Conservation (phyloP, 1,140 invertebrate genomes). For the Drosophila ficusphila region DNA sequence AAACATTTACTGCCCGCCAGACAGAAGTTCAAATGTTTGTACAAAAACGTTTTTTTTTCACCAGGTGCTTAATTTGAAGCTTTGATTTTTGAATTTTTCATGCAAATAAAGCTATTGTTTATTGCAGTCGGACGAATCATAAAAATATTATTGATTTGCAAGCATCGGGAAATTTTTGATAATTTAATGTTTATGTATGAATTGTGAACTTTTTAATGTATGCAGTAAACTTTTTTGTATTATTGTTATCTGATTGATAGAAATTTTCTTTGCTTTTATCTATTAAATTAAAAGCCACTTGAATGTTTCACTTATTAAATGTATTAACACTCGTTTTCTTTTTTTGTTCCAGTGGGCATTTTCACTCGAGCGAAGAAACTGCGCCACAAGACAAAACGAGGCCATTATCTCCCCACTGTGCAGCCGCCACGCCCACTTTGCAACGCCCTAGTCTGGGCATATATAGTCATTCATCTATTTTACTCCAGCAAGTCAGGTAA, state of each 20-base stretch:
- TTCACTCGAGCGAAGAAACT: constrained; percentile 33
- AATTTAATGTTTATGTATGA: too few relatives aligned
- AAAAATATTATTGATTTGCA: neutral
- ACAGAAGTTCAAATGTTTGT: constrained; percentile 3
- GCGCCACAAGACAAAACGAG: constrained; percentile 34
- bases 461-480: constrained; percentile 28
- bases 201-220: neutral
- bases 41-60: neutral
- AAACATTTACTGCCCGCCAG: neutral
- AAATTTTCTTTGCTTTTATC: neutral
- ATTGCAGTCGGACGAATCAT: too few relatives aligned
- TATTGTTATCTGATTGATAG: too few relatives aligned
- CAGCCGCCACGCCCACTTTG: constrained; percentile 21
- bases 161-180: neutral
- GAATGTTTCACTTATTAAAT: constrained; percentile 6
- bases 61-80: neutral
- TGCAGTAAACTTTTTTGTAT: neutral
- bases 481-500: constrained; percentile 12
- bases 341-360: constrained; percentile 7
- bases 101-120: neutral
- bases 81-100: neutral
- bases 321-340: constrained; percentile 3
- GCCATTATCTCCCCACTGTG: constrained; percentile 31
- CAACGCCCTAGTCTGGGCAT: constrained; percentile 8
- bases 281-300: constrained; percentile 4